A percentile compares a stretch with the other conserved stretches of the same genome.
Evolutionary conservation across 2,797 vertebrate species (phyloP).

Genomic region (Mormyrus proboscirostris): DNA sequence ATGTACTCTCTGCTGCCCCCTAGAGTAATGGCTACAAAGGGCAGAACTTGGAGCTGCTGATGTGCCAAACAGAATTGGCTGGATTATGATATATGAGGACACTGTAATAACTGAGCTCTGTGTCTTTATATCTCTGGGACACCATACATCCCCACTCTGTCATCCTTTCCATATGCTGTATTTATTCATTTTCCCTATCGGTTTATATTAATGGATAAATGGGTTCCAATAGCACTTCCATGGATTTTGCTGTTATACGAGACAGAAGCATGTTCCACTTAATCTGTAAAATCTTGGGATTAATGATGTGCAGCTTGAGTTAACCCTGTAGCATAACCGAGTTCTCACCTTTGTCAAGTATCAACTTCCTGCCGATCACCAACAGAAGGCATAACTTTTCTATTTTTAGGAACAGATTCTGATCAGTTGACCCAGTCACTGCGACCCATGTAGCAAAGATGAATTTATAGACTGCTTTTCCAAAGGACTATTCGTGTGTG

Average conservation of each 20-base stretch:
- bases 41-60: not conserved
- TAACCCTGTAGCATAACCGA: not conserved
- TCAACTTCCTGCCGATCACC: not conserved
- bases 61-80: not conserved
- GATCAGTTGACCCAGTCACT: not conserved
- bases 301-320: not conserved
- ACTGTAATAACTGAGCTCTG: not conserved
- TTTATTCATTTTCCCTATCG: not conserved
- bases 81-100: not conserved
- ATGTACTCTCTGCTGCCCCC: not conserved
- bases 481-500: not conserved
- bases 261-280: not conserved
- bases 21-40: not conserved
- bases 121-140: not conserved
- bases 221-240: not conserved
- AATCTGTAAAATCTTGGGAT: not conserved
- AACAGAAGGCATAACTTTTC: not conserved
- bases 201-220: constrained; percentile 5
- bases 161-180: not conserved
- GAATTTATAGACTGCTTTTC: not conserved
- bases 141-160: not conserved
- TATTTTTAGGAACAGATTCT: not conserved
- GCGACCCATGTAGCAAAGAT: not conserved
- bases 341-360: not conserved
- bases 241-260: constrained; percentile 10